Evolutionary conservation across 1,140 invertebrate species (phyloP), one percentile per base, ranked within the genome.

Genomic region (Aporrectodea caliginosa): DNA sequence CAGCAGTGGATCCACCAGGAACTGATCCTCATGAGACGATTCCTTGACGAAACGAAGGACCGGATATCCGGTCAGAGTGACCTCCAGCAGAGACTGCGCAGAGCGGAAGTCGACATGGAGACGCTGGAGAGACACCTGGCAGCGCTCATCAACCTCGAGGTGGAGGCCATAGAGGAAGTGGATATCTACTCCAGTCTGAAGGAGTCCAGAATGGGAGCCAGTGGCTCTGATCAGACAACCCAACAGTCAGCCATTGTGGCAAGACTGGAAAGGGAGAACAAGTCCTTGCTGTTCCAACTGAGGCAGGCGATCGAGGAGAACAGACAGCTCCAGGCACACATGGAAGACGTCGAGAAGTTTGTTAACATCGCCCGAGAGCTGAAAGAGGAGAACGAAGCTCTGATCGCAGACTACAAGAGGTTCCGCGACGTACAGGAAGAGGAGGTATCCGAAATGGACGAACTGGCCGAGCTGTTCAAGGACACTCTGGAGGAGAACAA

Each of bases 401-500:
- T 76, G 16, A 76, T 76, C 27, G 29, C 34, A 27, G 75, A 76
- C 31, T 76, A 43, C 29, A 76, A 1, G 12, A 35, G 43, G 31
- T 76, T 76, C n/a, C 14, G 29, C 1, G 43, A 76, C 16, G 27
- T 58, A 22, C 35, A 34, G 27, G 75, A 29, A 12, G 35, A 76
- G n/a, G 75, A 76, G 6, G 29, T 43, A 35, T 32, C 1, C 12
- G 75, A 32, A 43, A 43, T 58, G 16, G 92, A 76, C 29, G 75
- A 76, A 43, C 34, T 76, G 30, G 35, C 35, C 16, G 29, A 43
- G 31, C 75, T 76, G 27, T 76, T 76, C 29, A 76, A 76, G 35
- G 75, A 76, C n/a, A 76, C 75, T 27, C 29, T 68, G 43, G 75
- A 58, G 12, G 75, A 76, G 43, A 76, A 76, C 75, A 35, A 74